Percentiles rank a stretch among this genome's conserved stretches.
These are phyloP conservation scores for Lucilia cuprina DNA, from an alignment of 1,140 invertebrate species.

Conservation along the genomic window DNA sequence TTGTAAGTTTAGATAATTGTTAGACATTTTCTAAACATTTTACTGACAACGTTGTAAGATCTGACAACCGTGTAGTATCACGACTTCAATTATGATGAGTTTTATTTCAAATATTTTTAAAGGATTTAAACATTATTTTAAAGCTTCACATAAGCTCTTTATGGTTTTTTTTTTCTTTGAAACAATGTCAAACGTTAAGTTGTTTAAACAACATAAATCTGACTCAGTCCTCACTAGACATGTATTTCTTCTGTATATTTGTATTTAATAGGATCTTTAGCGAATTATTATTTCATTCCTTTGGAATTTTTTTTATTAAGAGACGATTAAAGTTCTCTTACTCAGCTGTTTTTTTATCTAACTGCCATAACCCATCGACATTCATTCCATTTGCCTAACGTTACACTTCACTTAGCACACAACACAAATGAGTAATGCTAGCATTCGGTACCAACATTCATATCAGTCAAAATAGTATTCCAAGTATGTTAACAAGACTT, in stretches of 20 bases:
- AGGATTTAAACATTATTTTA: background rate
- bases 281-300: background rate
- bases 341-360: background rate
- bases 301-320: background rate
- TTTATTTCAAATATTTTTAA: background rate
- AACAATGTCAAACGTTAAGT: background rate
- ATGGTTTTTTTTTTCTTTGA: background rate
- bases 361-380: too few relatives aligned
- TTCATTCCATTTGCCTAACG: background rate
- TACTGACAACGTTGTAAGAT: too few relatives aligned
- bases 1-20: too few relatives aligned
- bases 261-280: background rate
- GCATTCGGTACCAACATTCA: background rate
- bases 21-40: too few relatives aligned
- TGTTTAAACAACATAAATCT: background rate
- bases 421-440: background rate
- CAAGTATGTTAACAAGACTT: constrained; percentile 1
- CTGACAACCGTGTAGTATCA: too few relatives aligned
- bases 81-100: background rate
- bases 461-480: background rate
- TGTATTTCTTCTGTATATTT: background rate
- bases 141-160: background rate
- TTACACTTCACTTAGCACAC: background rate
- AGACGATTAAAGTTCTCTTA: background rate
- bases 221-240: background rate